Evolutionary conservation across 2,888 invertebrate genomes (phyloP).

Genomic region (Megalurothrips usitatus): DNA sequence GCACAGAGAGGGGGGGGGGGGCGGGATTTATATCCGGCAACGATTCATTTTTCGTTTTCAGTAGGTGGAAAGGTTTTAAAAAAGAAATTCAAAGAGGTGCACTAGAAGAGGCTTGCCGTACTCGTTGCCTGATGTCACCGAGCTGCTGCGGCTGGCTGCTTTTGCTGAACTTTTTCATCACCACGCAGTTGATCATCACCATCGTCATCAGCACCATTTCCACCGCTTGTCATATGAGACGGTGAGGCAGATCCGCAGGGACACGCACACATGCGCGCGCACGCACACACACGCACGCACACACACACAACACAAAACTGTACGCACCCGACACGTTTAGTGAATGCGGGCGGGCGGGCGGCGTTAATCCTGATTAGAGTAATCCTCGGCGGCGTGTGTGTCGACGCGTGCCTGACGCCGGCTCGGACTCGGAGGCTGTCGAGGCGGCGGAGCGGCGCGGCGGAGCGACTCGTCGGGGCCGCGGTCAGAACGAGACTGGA

Average conservation of each 20-base stretch:
- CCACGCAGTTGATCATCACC: neutral
- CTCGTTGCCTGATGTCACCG: neutral
- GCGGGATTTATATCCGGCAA: too few species aligned
- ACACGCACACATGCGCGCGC: too few species aligned
- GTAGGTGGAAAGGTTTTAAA: too few species aligned
- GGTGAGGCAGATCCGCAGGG: neutral
- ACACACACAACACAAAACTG: neutral
- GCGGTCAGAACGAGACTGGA: neutral
- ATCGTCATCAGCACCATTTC: neutral
- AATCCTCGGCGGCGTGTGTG: neutral
- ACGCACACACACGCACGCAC: neutral
- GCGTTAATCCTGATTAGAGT: neutral
- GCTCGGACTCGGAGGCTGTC: too few species aligned
- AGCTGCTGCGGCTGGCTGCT: neutral
- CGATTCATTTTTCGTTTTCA: too few species aligned
- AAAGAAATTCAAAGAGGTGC: too few species aligned
- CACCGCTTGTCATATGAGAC: neutral
- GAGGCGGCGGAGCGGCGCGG: neutral
- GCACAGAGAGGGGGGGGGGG: too few species aligned
- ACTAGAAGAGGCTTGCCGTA: neutral
- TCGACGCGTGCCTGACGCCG: neutral
- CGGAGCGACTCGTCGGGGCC: neutral
- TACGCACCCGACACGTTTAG: constrained; percentile 1
- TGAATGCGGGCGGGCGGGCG: neutral
- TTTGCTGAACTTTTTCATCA: neutral